Evolutionary conservation across 1,140 invertebrate species (phyloP).

Genomic region (Bombus cullumanus): DNA sequence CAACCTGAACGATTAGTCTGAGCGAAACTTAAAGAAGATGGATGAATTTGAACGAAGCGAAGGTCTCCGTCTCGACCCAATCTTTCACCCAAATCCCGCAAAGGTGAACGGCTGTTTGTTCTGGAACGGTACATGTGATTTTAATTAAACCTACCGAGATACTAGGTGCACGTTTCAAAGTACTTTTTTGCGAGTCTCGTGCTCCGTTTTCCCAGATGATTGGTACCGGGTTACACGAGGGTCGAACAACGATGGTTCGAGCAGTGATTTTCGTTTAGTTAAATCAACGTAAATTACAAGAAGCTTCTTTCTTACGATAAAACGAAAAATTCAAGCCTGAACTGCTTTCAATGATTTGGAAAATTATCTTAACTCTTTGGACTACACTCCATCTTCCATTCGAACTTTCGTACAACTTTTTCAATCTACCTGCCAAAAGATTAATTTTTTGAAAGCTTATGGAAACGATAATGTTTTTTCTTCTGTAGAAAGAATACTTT

Average conservation of each 20-base stretch:
- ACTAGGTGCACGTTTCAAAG: background rate
- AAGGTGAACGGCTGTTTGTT: background rate
- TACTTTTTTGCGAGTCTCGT: background rate
- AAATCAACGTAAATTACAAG: background rate
- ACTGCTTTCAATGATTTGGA: background rate
- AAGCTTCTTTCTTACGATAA: background rate
- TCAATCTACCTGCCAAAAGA: background rate
- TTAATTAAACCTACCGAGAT: constrained; percentile 11
- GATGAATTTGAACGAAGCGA: background rate
- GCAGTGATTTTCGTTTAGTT: background rate
- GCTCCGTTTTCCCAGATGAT: background rate
- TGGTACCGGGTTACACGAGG: background rate
- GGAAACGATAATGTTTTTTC: background rate
- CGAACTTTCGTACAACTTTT: background rate
- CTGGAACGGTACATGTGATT: constrained; percentile 6
- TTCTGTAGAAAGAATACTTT: background rate
- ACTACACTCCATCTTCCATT: no score
- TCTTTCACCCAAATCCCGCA: background rate
- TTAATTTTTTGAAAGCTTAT: background rate
- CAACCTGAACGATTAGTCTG: background rate
- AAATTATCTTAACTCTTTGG: background rate
- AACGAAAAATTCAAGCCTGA: background rate
- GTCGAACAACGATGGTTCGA: no score
- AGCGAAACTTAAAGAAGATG: background rate
- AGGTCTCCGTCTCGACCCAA: background rate